Percentiles rank a stretch among this genome's conserved stretches.
Conservation (phyloP, 1,140 invertebrate species). For the Rhyacophila brunnea region DNA sequence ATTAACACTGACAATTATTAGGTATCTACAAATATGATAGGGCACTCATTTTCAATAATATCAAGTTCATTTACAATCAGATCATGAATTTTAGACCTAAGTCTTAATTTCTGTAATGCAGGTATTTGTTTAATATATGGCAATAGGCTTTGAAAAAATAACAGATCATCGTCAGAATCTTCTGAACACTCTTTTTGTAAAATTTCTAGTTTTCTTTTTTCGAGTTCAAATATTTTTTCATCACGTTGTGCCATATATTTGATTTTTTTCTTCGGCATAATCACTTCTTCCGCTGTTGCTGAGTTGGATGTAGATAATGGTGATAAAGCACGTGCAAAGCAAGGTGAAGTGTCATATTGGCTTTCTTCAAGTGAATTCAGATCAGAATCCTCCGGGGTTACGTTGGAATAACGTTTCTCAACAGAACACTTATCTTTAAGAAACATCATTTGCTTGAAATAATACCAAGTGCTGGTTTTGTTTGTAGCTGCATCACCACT, state of each 20-base stretch:
- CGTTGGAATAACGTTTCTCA: background rate
- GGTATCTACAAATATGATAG: background rate
- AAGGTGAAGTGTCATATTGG: background rate
- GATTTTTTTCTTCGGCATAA: background rate
- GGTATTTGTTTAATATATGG: no score
- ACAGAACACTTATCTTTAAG: background rate
- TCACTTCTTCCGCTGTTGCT: no score
- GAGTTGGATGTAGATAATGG: no score
- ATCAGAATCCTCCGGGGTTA: no score
- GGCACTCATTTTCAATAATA: background rate
- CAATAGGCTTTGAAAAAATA: no score
- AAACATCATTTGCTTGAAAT: no score
- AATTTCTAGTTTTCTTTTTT: background rate
- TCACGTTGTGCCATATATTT: background rate
- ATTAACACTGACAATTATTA: background rate
- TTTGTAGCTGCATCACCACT: conserved; percentile 1
- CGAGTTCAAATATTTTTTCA: background rate
- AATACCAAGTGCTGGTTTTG: conserved; percentile 1
- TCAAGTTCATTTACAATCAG: background rate
- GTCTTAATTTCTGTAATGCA: no score
- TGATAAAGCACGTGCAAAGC: no score
- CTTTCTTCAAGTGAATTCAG: no score
- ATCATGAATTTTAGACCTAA: no score
- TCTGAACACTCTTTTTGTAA: no score
- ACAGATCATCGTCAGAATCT: no score